Evolutionary conservation across 2,888 invertebrate species (phyloP), one percentile per base, ranked within the genome.

Genomic region (Meghimatium bilineatum): DNA sequence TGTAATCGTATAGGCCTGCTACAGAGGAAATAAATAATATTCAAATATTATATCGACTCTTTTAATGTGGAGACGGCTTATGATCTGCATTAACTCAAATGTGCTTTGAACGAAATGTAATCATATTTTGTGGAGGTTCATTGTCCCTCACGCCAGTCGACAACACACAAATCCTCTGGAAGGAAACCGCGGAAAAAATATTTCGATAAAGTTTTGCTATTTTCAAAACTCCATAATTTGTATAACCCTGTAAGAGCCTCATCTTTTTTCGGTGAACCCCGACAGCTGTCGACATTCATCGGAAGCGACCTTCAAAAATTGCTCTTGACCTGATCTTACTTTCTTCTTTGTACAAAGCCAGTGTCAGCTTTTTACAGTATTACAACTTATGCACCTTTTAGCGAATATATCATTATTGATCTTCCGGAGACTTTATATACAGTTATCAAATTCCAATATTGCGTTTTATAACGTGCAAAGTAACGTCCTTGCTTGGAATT

Each of bases 271-370:
- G 66, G 66, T 10, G 2, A 67, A 44, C 44, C 36, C 36, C 78
- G 78, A 23, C 44, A 66, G 5, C 29, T 63, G 20, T 44, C 78
- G 78, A 66, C 63, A 66, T 34, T 38, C 66, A 63, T 78, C 78
- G 78, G 66, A 66, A n/a, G 17, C 78, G 66, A 78, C 78, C 78
- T 78, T 78, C 78, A 66, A 66, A 78, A 26, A 23, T n/a, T 29
- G 76, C 29, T 32, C 56, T 6, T 76, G 72, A 76, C 56, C 76
- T 3, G 26, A 60, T 17, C 44, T 76, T 0, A 6, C 29, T 63
- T n/a, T 63, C 63, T 29, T 63, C 63, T 23, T 26, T 29, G 23
- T 29, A 63, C 29, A 8, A 63, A n/a, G 56, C 29, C n/a, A 63
- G 8, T 29, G n/a, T 63, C n/a, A 10, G 23, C 63, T 63, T 63